phyloP scores from a whole-genome alignment of 2,113 vertebrate species.

The Anser brachyrhynchus region DNA sequence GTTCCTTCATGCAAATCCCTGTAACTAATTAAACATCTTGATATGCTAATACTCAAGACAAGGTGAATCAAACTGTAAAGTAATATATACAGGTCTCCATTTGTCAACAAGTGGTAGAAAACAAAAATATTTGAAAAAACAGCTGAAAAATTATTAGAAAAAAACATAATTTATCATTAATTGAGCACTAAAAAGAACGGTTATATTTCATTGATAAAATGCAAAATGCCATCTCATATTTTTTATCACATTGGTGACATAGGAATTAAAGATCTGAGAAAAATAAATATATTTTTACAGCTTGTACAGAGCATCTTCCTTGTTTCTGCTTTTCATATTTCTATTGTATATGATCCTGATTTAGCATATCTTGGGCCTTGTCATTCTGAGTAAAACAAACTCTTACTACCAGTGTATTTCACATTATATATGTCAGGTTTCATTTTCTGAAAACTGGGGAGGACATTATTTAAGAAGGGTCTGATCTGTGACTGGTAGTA shows the following conservation, averaged over 20 bases:
- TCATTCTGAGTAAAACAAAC: not conserved
- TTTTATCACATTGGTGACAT: not conserved
- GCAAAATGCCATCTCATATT: not conserved
- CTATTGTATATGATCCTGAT: not conserved
- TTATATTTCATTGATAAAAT: not conserved
- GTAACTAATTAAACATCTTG: not conserved
- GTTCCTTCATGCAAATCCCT: not conserved
- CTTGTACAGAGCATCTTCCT: not conserved
- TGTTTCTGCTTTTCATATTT: not conserved
- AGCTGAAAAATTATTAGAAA: not conserved
- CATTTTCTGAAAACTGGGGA: not conserved
- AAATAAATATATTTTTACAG: not conserved
- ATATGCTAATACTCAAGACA: not conserved
- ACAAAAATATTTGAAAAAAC: not conserved
- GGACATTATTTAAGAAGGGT: not conserved
- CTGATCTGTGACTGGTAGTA: not conserved
- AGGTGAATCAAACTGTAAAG: not conserved
- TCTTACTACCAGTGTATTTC: not conserved
- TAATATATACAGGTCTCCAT: not conserved
- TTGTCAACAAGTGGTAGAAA: not conserved
- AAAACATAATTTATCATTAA: not conserved
- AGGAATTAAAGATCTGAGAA: not conserved
- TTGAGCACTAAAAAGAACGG: not conserved
- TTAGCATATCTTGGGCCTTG: not conserved
- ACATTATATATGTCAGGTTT: fast-evolving